Percentiles rank a stretch among this genome's conserved stretches.
Evolutionary conservation across 2,888 invertebrate genomes (phyloP).

Genomic region (Iselma pallidipennis): DNA sequence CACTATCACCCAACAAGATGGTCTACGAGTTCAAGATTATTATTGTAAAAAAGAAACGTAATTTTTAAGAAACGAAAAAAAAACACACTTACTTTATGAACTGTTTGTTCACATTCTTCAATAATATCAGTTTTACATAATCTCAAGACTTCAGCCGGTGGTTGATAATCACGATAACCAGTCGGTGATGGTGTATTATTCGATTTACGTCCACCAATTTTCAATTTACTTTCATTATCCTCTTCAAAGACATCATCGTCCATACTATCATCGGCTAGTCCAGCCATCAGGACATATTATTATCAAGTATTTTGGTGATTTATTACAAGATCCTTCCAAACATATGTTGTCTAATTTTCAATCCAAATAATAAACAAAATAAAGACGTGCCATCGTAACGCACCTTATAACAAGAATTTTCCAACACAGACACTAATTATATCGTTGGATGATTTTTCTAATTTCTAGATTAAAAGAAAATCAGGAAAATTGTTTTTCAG

Average conservation of each 20-base stretch:
- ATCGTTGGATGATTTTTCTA: not conserved
- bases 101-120: conserved; percentile 63
- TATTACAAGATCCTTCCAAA: not conserved
- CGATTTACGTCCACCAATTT: conserved; percentile 41
- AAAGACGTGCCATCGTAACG: not conserved
- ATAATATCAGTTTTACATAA: conserved; percentile 56
- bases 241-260: conserved; percentile 83
- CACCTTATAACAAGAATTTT: conserved; percentile 3
- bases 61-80: not conserved
- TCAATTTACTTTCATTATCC: conserved; percentile 42
- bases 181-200: conserved; percentile 70
- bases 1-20: conserved; percentile 91
- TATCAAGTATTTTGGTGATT: no score
- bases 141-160: conserved; percentile 70
- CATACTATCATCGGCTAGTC: conserved; percentile 70
- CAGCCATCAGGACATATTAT: conserved; percentile 30
- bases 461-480: not conserved
- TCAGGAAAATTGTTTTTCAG: no score
- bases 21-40: conserved; percentile 62
- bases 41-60: no score
- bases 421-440: conserved; percentile 1
- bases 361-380: not conserved
- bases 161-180: conserved; percentile 79
- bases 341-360: not conserved
- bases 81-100: conserved; percentile 64